Evolutionary conservation across 1,140 invertebrate genomes (phyloP).

Genomic region (Heliconius hewitsoni): DNA sequence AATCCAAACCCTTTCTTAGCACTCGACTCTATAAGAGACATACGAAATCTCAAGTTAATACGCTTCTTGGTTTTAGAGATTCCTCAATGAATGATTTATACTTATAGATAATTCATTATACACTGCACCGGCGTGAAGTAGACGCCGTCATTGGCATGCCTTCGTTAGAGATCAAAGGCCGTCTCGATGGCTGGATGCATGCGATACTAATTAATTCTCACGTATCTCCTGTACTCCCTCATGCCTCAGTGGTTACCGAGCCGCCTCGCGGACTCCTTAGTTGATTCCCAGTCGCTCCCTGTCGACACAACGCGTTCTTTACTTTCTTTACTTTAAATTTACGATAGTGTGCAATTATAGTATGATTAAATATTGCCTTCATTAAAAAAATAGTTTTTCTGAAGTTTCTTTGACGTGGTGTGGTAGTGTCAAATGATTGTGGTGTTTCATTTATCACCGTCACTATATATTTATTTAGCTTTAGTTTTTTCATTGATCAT

Average conservation of each 20-base stretch:
- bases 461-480: no score
- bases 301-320: neutral
- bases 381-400: no score
- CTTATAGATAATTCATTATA: constrained; percentile 7
- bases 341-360: no score
- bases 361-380: no score
- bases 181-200: constrained; percentile 7
- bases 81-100: neutral
- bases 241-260: neutral
- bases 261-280: neutral
- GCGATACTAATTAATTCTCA: constrained; percentile 10
- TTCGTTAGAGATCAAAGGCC: constrained; percentile 10
- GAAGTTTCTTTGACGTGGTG: no score
- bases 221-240: neutral
- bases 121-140: neutral
- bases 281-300: neutral
- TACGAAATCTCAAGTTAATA: neutral
- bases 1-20: neutral
- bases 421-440: no score
- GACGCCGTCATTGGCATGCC: neutral
- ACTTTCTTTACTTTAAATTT: no score
- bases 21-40: neutral
- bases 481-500: no score
- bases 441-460: no score
- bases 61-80: constrained; percentile 4